Evolutionary conservation across 2,888 invertebrate genomes (phyloP).

Genomic region (Mythimna impura): DNA sequence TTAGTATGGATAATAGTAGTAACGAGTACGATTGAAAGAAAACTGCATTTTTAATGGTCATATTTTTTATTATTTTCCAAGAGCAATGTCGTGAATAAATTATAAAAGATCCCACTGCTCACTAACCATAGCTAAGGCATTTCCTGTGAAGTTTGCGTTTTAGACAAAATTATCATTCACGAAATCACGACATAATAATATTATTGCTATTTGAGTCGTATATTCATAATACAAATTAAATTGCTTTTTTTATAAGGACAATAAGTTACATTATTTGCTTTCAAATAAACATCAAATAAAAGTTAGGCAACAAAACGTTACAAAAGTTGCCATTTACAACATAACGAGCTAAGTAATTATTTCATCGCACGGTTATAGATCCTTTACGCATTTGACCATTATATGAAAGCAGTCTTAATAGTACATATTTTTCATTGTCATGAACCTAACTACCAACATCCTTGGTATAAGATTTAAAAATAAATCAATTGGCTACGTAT

Average conservation of each 20-base stretch:
- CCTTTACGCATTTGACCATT: conserved; percentile 44
- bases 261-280: conserved; percentile 45
- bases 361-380: conserved; percentile 35
- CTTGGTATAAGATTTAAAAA: conserved; percentile 61
- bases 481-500: conserved; percentile 53
- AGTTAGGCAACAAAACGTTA: conserved; percentile 25
- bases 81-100: conserved; percentile 74
- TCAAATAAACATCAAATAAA: conserved; percentile 46
- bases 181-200: conserved; percentile 23
- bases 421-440: conserved; percentile 58
- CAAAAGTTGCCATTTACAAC: conserved; percentile 28
- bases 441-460: conserved; percentile 48
- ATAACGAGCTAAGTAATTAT: conserved; percentile 13
- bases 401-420: conserved; percentile 61
- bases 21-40: conserved; percentile 55
- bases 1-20: neutral
- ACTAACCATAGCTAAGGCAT: conserved; percentile 82
- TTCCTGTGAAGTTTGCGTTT: conserved; percentile 58
- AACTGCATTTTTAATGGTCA: conserved; percentile 69
- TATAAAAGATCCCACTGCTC: conserved; percentile 69
- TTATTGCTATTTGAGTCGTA: conserved; percentile 44
- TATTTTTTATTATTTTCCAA: conserved; percentile 75
- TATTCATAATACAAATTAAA: conserved; percentile 25
- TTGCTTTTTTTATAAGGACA: conserved; percentile 20
- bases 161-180: conserved; percentile 40